These are phyloP conservation scores for Spinibarbus caldwelli DNA, from an alignment of 2,797 vertebrate species.

Conservation along the genomic window DNA sequence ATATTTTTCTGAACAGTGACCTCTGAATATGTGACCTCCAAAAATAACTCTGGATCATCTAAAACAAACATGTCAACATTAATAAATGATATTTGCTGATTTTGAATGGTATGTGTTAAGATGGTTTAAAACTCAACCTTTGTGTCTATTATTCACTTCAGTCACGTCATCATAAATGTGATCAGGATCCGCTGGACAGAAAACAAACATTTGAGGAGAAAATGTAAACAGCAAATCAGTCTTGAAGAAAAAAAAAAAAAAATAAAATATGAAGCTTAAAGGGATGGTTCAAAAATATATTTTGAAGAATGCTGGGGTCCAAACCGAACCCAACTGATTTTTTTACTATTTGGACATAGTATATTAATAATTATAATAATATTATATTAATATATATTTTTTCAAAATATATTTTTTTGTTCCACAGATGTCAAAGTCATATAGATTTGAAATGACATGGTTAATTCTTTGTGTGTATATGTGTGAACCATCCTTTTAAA, in stretches of 20 bases:
- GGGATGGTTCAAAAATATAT: background rate
- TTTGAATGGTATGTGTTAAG: background rate
- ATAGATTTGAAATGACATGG: background rate
- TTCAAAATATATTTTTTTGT: background rate
- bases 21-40: background rate
- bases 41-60: background rate
- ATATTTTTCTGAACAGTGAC: background rate
- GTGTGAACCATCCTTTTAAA: background rate
- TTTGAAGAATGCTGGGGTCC: background rate
- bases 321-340: too few relatives aligned
- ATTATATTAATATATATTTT: background rate
- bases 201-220: background rate
- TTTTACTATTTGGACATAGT: too few relatives aligned
- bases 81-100: background rate
- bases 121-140: background rate
- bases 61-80: background rate
- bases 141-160: background rate
- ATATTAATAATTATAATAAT: too few relatives aligned
- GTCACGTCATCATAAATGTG: background rate
- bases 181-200: background rate
- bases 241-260: accelerated
- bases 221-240: background rate
- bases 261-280: background rate
- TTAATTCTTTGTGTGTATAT: too few relatives aligned
- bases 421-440: background rate